Base-by-base conservation (phyloP, 2,797 vertebrate genomes). In the Labeo calbasu region DNA sequence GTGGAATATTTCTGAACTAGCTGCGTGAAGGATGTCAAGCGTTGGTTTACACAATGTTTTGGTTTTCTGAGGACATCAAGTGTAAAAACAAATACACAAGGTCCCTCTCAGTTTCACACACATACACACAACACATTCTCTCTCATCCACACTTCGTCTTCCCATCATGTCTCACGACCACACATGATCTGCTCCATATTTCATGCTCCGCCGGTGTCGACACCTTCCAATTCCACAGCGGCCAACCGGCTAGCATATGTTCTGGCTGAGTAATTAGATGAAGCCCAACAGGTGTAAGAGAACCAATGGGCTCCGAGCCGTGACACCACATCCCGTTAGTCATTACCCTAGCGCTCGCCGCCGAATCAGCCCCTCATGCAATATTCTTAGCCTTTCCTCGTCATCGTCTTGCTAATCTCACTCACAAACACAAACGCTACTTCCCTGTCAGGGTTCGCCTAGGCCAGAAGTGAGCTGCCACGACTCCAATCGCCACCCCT, bases 401-500 rank as follows among this genome's bases (percentile, higher is more conserved):
- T 84, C 50, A 28, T 78, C 59, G 10, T 86, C 79, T 79, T 53
- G 61, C 21, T 66, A 68, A 46, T 80, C 53, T 82, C 25, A 2
- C 10, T 19, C 61, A 59, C 61, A 36, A 46, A 69, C 43, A 65
- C 73, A 53, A 51, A 78, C 3, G 10, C 53, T 55, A 93, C 91
- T 87, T 93, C 95, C 92, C 92, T 91, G 84, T 88, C 19, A 81
- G 91, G 92, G 94, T 92, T 93, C 92, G 87, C 91, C 89, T 91
- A 90, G 77, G 73, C 86, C 89, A 86, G 69, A 86, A 84, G 77
- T 87, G 70, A 93, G 89, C 91, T 88, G 91, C 92, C 91, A 91
- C 95, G 93, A 95, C 95, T 96, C 88, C 92, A 88, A 91, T 90
- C 93, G 91, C 91, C 92, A 87, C 92, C 94, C 94, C 95, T 95